Percentiles rank a stretch among this genome's conserved stretches.
These are phyloP conservation scores for Eubucco bourcierii DNA, from an alignment of 2,113 vertebrate species.

Conservation along the genomic window DNA sequence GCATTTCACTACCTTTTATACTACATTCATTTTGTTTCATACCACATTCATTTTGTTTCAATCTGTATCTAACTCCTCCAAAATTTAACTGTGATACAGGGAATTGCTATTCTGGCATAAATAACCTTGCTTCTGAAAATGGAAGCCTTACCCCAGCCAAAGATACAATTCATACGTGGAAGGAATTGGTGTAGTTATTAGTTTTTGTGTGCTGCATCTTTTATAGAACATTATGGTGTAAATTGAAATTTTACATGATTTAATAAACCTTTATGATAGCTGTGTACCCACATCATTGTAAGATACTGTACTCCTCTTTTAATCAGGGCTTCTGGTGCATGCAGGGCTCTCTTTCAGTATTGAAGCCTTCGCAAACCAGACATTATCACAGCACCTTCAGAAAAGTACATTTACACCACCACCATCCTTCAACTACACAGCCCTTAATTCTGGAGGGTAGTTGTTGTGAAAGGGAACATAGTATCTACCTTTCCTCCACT, in stretches of 20 bases:
- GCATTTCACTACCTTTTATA: slow-evolving; percentile 62
- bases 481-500: not conserved
- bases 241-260: slow-evolving; percentile 81
- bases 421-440: not conserved
- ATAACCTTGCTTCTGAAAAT: slow-evolving; percentile 70
- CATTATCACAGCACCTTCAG: slow-evolving; percentile 49
- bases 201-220: slow-evolving; percentile 73
- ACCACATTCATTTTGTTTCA: slow-evolving; percentile 71
- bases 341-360: slow-evolving; percentile 40
- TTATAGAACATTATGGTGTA: slow-evolving; percentile 73
- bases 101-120: slow-evolving; percentile 73
- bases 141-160: slow-evolving; percentile 73
- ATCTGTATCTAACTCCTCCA: slow-evolving; percentile 78
- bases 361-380: slow-evolving; percentile 34
- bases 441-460: slow-evolving; percentile 12
- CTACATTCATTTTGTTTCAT: not conserved
- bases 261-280: slow-evolving; percentile 80
- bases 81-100: slow-evolving; percentile 76
- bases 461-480: not conserved
- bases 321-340: slow-evolving; percentile 34
- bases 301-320: slow-evolving; percentile 65
- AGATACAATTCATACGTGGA: slow-evolving; percentile 67
- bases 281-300: slow-evolving; percentile 72
- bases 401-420: slow-evolving; percentile 7
- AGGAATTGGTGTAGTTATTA: slow-evolving; percentile 74